Conservation (phyloP, 2,113 vertebrate genomes). For the Phoxinus phoxinus region DNA sequence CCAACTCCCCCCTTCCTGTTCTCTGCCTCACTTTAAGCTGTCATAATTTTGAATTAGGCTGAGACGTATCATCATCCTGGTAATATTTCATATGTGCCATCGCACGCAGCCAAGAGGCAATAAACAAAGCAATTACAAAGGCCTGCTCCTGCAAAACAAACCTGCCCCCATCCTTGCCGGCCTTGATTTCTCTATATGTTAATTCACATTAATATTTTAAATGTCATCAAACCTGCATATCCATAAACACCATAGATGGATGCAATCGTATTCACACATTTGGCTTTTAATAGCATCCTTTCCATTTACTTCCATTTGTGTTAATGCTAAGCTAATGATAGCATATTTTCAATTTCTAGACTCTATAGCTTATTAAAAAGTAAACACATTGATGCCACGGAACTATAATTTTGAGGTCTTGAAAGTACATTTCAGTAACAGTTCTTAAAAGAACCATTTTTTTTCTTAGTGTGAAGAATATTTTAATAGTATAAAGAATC, state of each 20-base stretch:
- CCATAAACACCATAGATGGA: slow-evolving; percentile 56
- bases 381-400: no score
- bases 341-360: no score
- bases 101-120: slow-evolving; percentile 71
- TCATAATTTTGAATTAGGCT: slow-evolving; percentile 74
- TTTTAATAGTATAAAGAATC: no score
- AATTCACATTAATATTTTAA: slow-evolving; percentile 76
- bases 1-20: slow-evolving; percentile 8
- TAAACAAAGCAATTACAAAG: slow-evolving; percentile 79
- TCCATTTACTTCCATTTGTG: no score
- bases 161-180: slow-evolving; percentile 70
- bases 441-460: no score
- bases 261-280: slow-evolving; percentile 15
- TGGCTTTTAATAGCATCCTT: not conserved
- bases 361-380: no score
- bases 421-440: no score
- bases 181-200: slow-evolving; percentile 69
- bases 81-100: slow-evolving; percentile 77
- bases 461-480: no score
- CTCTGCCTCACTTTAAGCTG: slow-evolving; percentile 68
- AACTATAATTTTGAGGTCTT: no score
- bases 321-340: no score
- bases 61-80: slow-evolving; percentile 74
- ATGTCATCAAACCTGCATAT: slow-evolving; percentile 68
- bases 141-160: slow-evolving; percentile 55